phyloP scores from a whole-genome alignment of 2,888 invertebrate genomes.

The Malthinus flaveolus region DNA sequence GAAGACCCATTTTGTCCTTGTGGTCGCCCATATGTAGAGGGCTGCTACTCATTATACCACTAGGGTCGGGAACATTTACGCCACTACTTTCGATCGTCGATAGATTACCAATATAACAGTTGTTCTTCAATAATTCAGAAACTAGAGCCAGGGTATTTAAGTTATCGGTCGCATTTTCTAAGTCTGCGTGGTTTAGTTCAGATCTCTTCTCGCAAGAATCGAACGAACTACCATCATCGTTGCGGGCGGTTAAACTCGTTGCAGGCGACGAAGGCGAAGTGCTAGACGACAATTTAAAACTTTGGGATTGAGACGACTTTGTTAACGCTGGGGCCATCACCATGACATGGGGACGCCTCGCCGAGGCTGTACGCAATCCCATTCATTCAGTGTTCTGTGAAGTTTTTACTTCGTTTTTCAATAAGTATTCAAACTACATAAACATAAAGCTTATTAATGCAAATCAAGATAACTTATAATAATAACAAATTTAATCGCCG shows the following conservation, averaged over 20 bases:
- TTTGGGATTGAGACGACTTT: constrained; percentile 64
- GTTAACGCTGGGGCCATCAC: constrained; percentile 95
- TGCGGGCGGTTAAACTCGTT: constrained; percentile 38
- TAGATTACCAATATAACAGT: constrained; percentile 35
- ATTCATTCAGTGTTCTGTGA: constrained; percentile 55
- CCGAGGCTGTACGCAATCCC: constrained; percentile 58
- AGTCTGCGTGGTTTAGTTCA: constrained; percentile 11
- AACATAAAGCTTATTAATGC: constrained; percentile 4
- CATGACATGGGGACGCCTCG: constrained; percentile 66
- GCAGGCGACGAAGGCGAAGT: constrained; percentile 43
- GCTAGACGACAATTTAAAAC: constrained; percentile 53
- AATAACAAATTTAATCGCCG: constrained; percentile 41
- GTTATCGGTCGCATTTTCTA: constrained; percentile 39
- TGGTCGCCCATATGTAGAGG: constrained; percentile 63
- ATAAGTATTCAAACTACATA: constrained; percentile 18
- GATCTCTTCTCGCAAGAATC: constrained; percentile 16
- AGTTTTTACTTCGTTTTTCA: constrained; percentile 32
- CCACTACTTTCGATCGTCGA: constrained; percentile 45
- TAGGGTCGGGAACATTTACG: constrained; percentile 26
- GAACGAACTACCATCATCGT: constrained; percentile 17
- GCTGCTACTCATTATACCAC: constrained; percentile 57
- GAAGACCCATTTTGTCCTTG: constrained; percentile 55
- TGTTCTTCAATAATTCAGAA: constrained; percentile 42
- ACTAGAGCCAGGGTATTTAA: constrained; percentile 43
- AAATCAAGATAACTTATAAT: not conserved